These are phyloP conservation scores for Centrocercus urophasianus DNA, from an alignment of 2,113 vertebrate genomes.

Conservation along the genomic window DNA sequence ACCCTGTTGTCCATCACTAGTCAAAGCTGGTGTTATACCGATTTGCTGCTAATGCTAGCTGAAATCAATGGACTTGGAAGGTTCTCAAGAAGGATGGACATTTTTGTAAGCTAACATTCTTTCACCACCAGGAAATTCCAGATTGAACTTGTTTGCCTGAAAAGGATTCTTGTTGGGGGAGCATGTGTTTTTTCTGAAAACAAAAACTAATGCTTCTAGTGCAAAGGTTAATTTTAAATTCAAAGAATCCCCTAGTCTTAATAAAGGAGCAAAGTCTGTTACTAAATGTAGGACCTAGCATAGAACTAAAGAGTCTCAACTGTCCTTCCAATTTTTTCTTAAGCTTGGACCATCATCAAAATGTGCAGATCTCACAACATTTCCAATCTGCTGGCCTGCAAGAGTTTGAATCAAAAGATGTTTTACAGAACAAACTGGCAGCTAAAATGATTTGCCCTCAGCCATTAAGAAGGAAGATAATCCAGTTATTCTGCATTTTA, in stretches of 20 bases:
- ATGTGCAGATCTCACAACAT: not conserved
- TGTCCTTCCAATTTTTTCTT: not conserved
- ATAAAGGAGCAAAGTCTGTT: not conserved
- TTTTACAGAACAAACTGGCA: not conserved
- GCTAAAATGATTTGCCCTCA: rapidly evolving
- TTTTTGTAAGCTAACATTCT: slow-evolving; percentile 47
- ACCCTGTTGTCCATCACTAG: not conserved
- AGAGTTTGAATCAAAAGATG: not conserved
- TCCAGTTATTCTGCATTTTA: not conserved
- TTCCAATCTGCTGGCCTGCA: not conserved
- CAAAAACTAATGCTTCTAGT: slow-evolving; percentile 50
- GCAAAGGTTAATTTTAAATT: slow-evolving; percentile 58
- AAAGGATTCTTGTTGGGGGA: slow-evolving; percentile 59
- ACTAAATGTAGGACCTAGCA: not conserved
- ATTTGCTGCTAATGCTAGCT: slow-evolving; percentile 20
- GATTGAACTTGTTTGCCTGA: slow-evolving; percentile 52
- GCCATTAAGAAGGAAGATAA: not conserved
- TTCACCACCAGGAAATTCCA: slow-evolving; percentile 54
- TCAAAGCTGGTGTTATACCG: slow-evolving; percentile 21
- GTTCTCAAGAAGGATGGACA: slow-evolving; percentile 45
- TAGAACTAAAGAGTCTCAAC: not conserved
- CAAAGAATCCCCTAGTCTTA: slow-evolving; percentile 9
- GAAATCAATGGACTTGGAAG: slow-evolving; percentile 46
- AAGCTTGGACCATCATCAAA: not conserved
- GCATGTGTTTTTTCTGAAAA: not conserved